These are phyloP conservation scores for Siphlonurus alternatus DNA, from an alignment of 2,888 invertebrate genomes.

Conservation along the genomic window DNA sequence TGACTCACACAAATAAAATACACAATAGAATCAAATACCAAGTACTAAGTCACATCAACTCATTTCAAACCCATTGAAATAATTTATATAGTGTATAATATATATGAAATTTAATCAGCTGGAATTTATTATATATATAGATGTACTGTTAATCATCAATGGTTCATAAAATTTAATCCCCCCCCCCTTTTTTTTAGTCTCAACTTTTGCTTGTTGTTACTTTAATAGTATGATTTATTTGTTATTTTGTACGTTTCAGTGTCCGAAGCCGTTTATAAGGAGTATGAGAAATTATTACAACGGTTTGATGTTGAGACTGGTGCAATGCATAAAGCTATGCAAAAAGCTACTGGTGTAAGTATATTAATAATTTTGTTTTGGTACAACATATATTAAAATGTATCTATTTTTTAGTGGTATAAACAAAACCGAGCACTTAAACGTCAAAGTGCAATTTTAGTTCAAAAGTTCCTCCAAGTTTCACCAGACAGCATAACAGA, in stretches of 20 bases:
- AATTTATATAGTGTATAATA: not conserved
- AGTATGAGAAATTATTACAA: slow-evolving; percentile 55
- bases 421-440: slow-evolving; percentile 56
- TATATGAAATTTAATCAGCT: no score
- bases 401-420: slow-evolving; percentile 41
- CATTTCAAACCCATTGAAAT: not conserved
- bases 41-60: not conserved
- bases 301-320: slow-evolving; percentile 56
- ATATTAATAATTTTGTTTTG: no score
- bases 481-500: slow-evolving; percentile 30
- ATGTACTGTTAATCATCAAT: no score
- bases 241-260: slow-evolving; percentile 31
- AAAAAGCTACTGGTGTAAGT: slow-evolving; percentile 20
- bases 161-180: no score
- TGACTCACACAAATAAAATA: not conserved
- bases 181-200: no score
- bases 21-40: not conserved
- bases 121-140: no score
- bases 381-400: not conserved
- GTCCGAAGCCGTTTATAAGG: slow-evolving; percentile 52
- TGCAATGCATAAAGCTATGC: slow-evolving; percentile 43
- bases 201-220: no score
- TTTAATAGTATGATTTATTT: no score
- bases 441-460: slow-evolving; percentile 43
- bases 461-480: slow-evolving; percentile 37